Base-by-base conservation (phyloP, 2,888 invertebrate genomes). In the Branchellion lobata region DNA sequence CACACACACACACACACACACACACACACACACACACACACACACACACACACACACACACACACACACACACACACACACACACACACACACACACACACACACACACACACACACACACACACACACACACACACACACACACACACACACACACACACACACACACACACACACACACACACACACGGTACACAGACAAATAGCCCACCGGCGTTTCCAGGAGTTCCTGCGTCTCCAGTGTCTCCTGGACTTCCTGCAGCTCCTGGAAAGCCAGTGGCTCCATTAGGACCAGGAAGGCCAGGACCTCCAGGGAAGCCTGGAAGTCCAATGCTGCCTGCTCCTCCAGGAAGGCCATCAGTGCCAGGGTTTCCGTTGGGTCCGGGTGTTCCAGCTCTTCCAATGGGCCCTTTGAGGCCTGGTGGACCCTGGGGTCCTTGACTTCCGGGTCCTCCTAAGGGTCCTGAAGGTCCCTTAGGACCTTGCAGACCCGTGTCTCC, bases 401-500 rank as follows among this genome's bases (percentile, higher is more conserved):
- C 71, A 34, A n/a, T 33, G 8, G 34, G 5, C 5, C 71, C 71
- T 33, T 31, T 31, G 2, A 3, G 5, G 8, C 71, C 71, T 14
- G 11, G 18, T 21, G 29, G 5, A 11, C 65, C 65, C 5, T 5
- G 24, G 5, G 29, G 29, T 8, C 71, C 71, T 27, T 11, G 71
- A 11, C n/a, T 11, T 14, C 71, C 71, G 5, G 33, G 71, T 3
- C 14, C 18, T 69, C 71, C 71, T 29, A 14, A 29, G 14, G 18
- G 8, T 29, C 71, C 71, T 33, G 71, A 3, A 27, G 21, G 21
- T 69, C 71, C 71, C 3, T 24, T 29, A 69, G 27, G 3, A 69
- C 65, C 65, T 65, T 3, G 65, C 21, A 11, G 65, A 27, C 65
- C 65, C 21, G 65, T 65, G 65, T 65, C 24, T 11, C 65, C 65